Evolutionary conservation across 2,888 invertebrate genomes (phyloP), one percentile per base, ranked within the genome.

Genomic region (Rhaphigaster nebulosa): DNA sequence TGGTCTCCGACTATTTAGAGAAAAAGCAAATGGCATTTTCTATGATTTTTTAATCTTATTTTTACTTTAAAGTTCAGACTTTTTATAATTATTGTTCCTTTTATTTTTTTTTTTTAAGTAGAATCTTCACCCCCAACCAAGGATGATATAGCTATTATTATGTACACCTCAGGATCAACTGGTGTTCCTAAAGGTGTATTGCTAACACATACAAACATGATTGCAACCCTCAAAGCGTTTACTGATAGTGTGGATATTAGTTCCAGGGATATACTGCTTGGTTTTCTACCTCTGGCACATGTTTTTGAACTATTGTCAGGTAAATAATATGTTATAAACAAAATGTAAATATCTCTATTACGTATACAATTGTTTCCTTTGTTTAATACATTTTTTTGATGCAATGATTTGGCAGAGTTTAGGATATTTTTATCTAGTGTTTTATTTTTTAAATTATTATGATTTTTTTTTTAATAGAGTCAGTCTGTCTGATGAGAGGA

Each of bases 121-220:
- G 96, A 95, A 92, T 93, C 94, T 29, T 94, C 95, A 10, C 95
- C 95, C 13, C 97, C 98, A 2, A 94, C 94, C 13, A 94, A 96
- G 13, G 94, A 95, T 26, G 99, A 99, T 94, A 96, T 97, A 10
- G 99, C 99, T 88, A 98, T 99, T 93, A 97, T 99, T 80, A 99
- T 99, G 99, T 99, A 99, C 95, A 99, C 99, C 4, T 98, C 98
- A 92, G 99, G 99, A 13, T 99, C 99, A 0, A 99, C 99, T 8
- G 99, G 99, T 90, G 96, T 97, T 91, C 99, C 99, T 0, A 99
- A 99, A 94, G 99, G 98, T 93, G 97, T 98, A 26, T 93, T 97
- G 38, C 94, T 98, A 56, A 96, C 97, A 6, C 98, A 98, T 94
- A 96, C 95, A 93, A 98, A 98, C 94, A 96, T 97, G 93, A 95